Conservation (phyloP, 2,797 vertebrate genomes). For the Bufotes viridis region DNA sequence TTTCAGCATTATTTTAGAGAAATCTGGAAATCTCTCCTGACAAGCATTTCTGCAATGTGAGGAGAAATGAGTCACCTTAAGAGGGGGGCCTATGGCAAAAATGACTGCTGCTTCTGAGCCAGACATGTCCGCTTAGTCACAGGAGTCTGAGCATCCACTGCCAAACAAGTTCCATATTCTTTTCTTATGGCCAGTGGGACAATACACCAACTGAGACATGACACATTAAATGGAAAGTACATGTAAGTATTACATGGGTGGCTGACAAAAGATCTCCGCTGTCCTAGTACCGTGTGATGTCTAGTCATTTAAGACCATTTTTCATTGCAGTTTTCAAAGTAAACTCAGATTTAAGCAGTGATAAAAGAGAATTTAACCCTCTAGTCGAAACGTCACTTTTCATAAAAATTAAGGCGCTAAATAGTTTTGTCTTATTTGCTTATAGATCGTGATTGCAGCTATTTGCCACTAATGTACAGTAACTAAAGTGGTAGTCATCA, state of each 20-base stretch:
- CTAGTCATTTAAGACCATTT: neutral
- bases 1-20: neutral
- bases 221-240: neutral
- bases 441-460: neutral
- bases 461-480: neutral
- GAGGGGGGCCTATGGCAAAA: constrained; percentile 19
- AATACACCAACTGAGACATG: neutral
- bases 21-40: neutral
- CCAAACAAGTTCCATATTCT: neutral
- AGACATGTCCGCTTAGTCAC: constrained; percentile 42
- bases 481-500: neutral
- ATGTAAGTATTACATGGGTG: neutral
- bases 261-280: neutral
- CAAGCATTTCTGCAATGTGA: neutral
- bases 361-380: neutral
- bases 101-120: constrained; percentile 15
- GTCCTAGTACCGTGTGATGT: neutral
- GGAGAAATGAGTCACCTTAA: constrained; percentile 32
- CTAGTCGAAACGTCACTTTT: too few species aligned
- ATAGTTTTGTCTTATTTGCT: neutral
- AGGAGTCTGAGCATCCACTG: neutral
- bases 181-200: fast-evolving
- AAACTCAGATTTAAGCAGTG: neutral
- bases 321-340: neutral
- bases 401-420: neutral